Evolutionary conservation across 2,797 vertebrate genomes (phyloP).

Genomic region (Peromyscus aztecus): DNA sequence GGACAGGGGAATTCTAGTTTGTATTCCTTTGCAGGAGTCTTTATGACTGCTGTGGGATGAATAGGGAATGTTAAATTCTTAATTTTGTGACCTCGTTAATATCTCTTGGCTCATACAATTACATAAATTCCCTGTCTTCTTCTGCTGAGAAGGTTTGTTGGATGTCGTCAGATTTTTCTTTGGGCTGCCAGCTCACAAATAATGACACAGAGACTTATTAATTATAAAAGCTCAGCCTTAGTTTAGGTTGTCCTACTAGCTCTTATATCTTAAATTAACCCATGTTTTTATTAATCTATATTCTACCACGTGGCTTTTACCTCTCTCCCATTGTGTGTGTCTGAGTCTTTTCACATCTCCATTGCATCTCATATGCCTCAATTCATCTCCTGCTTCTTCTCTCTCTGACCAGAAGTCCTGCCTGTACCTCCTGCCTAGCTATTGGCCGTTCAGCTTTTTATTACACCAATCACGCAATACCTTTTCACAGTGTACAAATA

Average conservation of each 20-base stretch:
- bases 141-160: neutral
- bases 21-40: neutral
- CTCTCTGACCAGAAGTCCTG: neutral
- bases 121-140: neutral
- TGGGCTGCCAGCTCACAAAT: neutral
- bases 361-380: neutral
- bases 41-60: conserved; percentile 11
- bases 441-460: neutral
- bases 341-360: neutral
- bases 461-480: neutral
- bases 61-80: conserved; percentile 11
- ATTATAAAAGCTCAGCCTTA: neutral
- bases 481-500: neutral
- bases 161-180: neutral
- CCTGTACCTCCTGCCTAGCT: neutral
- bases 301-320: neutral
- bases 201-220: neutral
- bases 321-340: neutral
- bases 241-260: neutral
- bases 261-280: neutral
- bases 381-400: neutral
- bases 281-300: neutral
- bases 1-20: neutral
- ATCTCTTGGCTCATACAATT: neutral
- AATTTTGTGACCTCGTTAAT: neutral